A percentile compares a stretch with the other conserved stretches of the same genome.
These are phyloP conservation scores for Aleiodes testaceus DNA, from an alignment of 2,888 invertebrate species.

Conservation along the genomic window DNA sequence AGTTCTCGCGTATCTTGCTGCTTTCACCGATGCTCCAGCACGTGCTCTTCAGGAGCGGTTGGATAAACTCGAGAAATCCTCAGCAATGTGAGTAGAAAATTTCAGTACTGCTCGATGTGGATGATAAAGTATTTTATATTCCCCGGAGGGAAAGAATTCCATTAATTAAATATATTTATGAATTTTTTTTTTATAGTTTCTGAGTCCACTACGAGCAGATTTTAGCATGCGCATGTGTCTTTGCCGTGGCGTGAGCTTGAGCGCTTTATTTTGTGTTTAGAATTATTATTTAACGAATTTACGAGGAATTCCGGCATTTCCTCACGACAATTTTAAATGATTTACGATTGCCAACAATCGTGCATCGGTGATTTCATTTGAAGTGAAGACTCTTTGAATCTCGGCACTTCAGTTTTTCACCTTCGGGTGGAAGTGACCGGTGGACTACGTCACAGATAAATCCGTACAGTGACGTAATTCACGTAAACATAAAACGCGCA, in stretches of 20 bases:
- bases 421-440: background rate
- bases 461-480: slow-evolving; percentile 64
- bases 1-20: slow-evolving; percentile 81
- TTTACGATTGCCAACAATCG: too few relatives aligned
- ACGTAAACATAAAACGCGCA: slow-evolving; percentile 47
- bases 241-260: slow-evolving; percentile 54
- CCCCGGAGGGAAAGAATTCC: background rate
- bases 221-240: slow-evolving; percentile 62
- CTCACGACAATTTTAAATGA: background rate
- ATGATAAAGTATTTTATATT: background rate
- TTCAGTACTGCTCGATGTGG: slow-evolving; percentile 37
- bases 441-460: slow-evolving; percentile 61
- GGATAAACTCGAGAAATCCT: slow-evolving; percentile 80
- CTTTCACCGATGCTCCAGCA: slow-evolving; percentile 81
- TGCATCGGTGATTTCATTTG: too few relatives aligned
- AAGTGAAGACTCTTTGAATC: too few relatives aligned
- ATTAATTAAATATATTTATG: background rate
- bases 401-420: background rate
- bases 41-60: slow-evolving; percentile 81
- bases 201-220: slow-evolving; percentile 49
- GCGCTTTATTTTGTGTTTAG: slow-evolving; percentile 48
- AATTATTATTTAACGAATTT: slow-evolving; percentile 33
- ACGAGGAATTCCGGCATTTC: slow-evolving; percentile 1
- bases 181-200: background rate
- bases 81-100: slow-evolving; percentile 77